phyloP scores from a whole-genome alignment of 2,797 vertebrate species.

The Lemur catta region DNA sequence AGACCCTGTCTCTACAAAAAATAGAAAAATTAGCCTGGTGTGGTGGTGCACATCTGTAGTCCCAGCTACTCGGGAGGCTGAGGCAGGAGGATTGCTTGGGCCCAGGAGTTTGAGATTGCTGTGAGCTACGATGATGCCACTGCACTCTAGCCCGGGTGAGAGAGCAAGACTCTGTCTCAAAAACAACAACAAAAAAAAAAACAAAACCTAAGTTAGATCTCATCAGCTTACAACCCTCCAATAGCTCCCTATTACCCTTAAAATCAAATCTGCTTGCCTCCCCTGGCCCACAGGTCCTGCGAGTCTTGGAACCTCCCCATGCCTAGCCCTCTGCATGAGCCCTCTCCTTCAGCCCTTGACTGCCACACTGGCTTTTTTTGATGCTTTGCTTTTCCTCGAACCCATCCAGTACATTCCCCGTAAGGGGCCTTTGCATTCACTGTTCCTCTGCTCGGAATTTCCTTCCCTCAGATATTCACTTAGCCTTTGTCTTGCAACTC shows the following conservation, averaged over 20 bases:
- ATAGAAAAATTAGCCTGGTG: not conserved
- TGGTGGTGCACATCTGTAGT: not conserved
- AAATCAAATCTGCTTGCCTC: not conserved
- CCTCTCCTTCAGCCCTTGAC: too few species aligned
- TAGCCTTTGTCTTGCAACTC: not conserved
- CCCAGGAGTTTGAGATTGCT: accelerated
- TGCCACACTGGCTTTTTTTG: not conserved
- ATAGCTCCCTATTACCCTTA: not conserved
- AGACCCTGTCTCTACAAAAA: not conserved
- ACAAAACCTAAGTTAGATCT: not conserved
- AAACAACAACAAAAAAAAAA: not conserved
- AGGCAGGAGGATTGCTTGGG: not conserved
- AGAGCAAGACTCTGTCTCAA: not conserved
- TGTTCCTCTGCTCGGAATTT: not conserved
- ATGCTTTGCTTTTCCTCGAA: not conserved
- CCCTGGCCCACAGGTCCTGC: not conserved
- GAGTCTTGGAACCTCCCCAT: not conserved
- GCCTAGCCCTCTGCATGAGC: too few species aligned
- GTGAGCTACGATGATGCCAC: not conserved
- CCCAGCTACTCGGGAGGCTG: not conserved
- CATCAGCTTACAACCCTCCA: not conserved
- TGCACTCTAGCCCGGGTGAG: not conserved
- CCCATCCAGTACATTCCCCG: not conserved
- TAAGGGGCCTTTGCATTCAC: not conserved
- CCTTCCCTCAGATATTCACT: not conserved